Evolutionary conservation across 2,113 vertebrate species (phyloP).

Genomic region (Scytalopus superciliaris): DNA sequence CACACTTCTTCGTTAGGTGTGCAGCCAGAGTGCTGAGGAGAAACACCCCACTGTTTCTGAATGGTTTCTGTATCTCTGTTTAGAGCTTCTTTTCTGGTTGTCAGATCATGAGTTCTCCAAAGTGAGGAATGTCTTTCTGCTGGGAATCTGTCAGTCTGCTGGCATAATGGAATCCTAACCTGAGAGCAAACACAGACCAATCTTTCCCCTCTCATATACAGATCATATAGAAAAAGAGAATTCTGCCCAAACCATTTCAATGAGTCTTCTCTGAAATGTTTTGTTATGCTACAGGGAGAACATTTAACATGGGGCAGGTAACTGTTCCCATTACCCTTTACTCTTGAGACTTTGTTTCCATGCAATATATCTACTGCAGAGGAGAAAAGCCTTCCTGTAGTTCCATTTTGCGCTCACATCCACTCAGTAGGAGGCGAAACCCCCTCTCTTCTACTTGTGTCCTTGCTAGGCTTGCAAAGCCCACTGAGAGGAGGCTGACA

Average conservation of each 20-base stretch:
- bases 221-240: not conserved
- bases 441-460: not conserved
- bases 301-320: not conserved
- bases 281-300: not conserved
- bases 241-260: not conserved
- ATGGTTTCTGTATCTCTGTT: not conserved
- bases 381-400: not conserved
- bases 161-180: not conserved
- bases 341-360: not conserved
- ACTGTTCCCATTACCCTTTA: not conserved
- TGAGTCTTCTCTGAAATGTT: not conserved
- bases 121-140: not conserved
- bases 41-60: accelerated
- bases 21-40: accelerated
- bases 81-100: not conserved
- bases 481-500: not conserved
- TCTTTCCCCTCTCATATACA: not conserved
- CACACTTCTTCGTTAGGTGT: not conserved
- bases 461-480: slow-evolving; percentile 20
- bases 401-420: not conserved
- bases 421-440: not conserved
- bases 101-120: not conserved
- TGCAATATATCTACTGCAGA: not conserved
- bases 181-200: not conserved
- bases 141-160: not conserved